Evolutionary conservation across 2,888 invertebrate species (phyloP), one percentile per base, ranked within the genome.

Genomic region (Volucella inflata): DNA sequence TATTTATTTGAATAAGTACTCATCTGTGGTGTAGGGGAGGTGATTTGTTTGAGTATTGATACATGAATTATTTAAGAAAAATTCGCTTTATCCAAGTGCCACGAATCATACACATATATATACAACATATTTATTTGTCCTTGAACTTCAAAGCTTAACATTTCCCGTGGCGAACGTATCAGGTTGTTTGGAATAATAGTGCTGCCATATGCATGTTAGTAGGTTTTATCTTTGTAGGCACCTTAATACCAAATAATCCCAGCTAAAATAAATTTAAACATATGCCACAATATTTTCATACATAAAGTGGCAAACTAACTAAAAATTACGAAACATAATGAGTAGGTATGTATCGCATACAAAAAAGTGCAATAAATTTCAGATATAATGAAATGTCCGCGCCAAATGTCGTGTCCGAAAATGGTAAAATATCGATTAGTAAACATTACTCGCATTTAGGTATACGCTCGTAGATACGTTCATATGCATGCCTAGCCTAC

Each of bases 131-230:
- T 30, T 30, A 88, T 88, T 76, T 88, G 87, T 76, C 88, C 88
- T 88, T 88, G 88, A 88, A 88, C 88, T 88, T 88, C 85, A 85
- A 62, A 70, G 71, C 77, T 87, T 87, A 87, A 88, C 81, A 87
- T 79, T 84, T 77, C 60, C 62, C 67, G 76, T 74, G n/a, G 46
- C 62, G 64, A 30, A 21, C 38, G 46, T 71, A 59, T 36, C 50
- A 55, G 57, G 36, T 46, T 46, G 67, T 51, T 72, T 59, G 16
- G 44, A 74, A 60, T 62, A 72, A 60, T 60, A 55, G 50, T 14
- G 21, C 67, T 67, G 67, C 4, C 30, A 14, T 44, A 62, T 30
- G 30, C 30, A 30, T 6, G 30, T 30, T 30, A 30, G 30, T 30
- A 30, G 30, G 30, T 30, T 4, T 30, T 30, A 30, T 30, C 6